A percentile compares a stretch with the other conserved stretches of the same genome.
phyloP scores from a whole-genome alignment of 2,888 invertebrate genomes.

The Drosophila eohydei region DNA sequence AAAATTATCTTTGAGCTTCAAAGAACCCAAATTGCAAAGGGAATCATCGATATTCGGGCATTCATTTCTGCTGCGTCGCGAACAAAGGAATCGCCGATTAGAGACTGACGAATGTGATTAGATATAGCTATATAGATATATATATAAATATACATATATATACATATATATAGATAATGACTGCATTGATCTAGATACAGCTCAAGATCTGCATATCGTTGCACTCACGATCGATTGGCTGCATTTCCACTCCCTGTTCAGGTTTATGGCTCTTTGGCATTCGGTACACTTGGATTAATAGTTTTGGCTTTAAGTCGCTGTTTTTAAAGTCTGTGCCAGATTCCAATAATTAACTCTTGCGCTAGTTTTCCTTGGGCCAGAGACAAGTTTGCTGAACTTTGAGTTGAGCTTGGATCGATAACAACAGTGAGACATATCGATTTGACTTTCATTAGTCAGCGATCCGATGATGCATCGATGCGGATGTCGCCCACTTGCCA shows the following conservation, averaged over 20 bases:
- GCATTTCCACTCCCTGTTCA: neutral
- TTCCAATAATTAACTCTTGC: constrained; percentile 9
- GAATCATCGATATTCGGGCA: neutral
- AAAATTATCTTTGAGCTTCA: neutral
- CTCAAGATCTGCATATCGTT: neutral
- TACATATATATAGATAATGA: neutral
- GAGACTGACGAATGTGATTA: neutral
- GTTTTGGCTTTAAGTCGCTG: neutral
- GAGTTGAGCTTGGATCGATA: constrained; percentile 15
- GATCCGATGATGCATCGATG: constrained; percentile 24
- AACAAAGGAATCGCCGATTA: neutral
- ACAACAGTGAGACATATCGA: constrained; percentile 17
- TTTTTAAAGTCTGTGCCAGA: neutral
- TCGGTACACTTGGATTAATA: neutral
- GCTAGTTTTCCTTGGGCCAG: constrained; percentile 48
- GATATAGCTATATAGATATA: neutral
- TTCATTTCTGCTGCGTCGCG: neutral
- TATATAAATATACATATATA: neutral
- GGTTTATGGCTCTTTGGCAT: neutral
- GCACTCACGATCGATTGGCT: neutral
- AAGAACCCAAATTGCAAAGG: neutral
- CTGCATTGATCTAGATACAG: neutral
- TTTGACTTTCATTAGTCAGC: constrained; percentile 15
- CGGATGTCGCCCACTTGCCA: constrained; percentile 24
- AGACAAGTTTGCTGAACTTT: constrained; percentile 62